Conservation (phyloP, 2,113 vertebrate species). For the Microtus richardsoni region DNA sequence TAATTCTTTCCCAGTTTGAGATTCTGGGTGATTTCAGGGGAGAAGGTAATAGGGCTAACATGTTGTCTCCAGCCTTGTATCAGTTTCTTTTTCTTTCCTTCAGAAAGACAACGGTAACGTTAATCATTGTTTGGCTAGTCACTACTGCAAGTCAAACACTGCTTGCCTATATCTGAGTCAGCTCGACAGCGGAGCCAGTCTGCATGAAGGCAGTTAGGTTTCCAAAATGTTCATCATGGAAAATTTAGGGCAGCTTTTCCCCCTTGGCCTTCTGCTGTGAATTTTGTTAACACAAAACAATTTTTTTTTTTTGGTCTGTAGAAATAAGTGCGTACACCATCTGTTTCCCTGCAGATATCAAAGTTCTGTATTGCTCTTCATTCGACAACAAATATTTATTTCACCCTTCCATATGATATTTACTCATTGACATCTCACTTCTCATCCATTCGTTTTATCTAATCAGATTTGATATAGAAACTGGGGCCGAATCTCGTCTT, state of each 20-base stretch:
- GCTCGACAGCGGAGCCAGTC: background rate
- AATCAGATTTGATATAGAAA: background rate
- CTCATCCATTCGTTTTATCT: background rate
- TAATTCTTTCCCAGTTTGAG: background rate
- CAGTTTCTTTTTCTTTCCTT: background rate
- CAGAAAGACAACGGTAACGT: background rate
- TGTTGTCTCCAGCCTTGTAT: background rate
- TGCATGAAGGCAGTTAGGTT: background rate
- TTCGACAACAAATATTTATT: conserved; percentile 54
- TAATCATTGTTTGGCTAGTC: background rate
- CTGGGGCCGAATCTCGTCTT: background rate
- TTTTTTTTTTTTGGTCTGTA: conserved; percentile 51
- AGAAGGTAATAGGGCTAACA: background rate
- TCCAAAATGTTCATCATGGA: background rate
- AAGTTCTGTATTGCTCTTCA: conserved; percentile 51
- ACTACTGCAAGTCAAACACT: background rate
- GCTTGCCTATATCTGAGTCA: background rate
- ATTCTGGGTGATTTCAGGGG: background rate
- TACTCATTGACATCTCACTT: background rate
- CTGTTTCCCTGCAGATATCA: conserved; percentile 34
- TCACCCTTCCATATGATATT: conserved; percentile 26
- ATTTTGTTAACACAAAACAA: conserved; percentile 43
- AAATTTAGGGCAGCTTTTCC: background rate
- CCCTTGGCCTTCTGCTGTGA: conserved; percentile 25
- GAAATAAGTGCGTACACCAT: conserved; percentile 33